Evolutionary conservation across 2,797 vertebrate genomes (phyloP).

Genomic region (Sorex maritimensis): DNA sequence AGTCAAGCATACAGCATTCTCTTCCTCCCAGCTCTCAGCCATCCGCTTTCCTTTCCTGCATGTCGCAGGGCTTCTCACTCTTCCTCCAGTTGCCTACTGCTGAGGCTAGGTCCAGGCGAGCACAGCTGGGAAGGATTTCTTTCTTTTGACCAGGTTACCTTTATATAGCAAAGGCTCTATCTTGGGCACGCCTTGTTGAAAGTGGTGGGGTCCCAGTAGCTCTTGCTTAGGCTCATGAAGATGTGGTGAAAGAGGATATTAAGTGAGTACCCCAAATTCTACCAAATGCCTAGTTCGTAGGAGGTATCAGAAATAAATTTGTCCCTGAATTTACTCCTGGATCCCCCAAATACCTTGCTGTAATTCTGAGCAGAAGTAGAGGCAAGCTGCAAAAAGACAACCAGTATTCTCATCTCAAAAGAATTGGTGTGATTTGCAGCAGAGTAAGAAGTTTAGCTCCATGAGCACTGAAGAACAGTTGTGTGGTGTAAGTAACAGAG

Average conservation of each 20-base stretch:
- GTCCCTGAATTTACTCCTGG: background rate
- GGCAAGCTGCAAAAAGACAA: background rate
- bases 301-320: conserved; percentile 1
- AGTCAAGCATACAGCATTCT: background rate
- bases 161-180: background rate
- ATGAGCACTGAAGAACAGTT: too few species aligned
- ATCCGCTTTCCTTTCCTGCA: background rate
- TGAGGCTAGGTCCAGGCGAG: background rate
- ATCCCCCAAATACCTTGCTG: background rate
- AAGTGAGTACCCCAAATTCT: background rate
- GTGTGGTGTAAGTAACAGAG: too few species aligned
- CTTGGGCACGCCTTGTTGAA: background rate
- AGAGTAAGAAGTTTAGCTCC: conserved; percentile 8
- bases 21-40: background rate
- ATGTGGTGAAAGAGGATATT: background rate
- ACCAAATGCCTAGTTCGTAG: background rate
- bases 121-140: background rate
- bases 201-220: background rate
- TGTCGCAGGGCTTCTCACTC: background rate
- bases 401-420: background rate
- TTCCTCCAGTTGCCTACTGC: background rate
- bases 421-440: background rate
- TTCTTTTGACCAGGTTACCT: background rate
- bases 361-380: background rate
- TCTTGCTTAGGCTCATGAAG: too few species aligned